These are phyloP conservation scores for Paragorgia papillata DNA, from an alignment of 92 coral and sea anemone species.

Conservation along the genomic window DNA sequence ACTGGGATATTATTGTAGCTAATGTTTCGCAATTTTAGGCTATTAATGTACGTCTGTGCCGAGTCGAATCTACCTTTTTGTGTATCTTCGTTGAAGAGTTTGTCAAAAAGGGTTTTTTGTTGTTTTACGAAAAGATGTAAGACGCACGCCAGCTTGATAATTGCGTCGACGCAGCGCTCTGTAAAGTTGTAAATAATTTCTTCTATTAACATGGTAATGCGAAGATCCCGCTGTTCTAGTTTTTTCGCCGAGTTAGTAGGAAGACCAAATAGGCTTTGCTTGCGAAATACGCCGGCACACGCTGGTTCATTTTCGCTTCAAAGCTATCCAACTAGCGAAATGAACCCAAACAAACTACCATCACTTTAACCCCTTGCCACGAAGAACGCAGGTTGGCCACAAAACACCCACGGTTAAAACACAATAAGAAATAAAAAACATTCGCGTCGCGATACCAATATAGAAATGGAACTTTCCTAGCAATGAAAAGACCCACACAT, in stretches of 20 bases:
- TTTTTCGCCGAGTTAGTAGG: constrained; percentile 4
- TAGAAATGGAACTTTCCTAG: constrained; percentile 9
- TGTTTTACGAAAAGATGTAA: not conserved
- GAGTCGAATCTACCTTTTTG: not conserved
- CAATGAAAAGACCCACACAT: constrained; percentile 33
- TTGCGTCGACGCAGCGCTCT: not conserved
- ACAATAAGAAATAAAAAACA: not conserved
- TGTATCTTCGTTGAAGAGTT: not conserved
- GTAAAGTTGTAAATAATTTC: not conserved
- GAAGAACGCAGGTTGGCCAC: constrained; percentile 10
- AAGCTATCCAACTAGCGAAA: constrained; percentile 25
- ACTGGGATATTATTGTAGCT: not conserved
- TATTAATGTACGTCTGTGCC: too few species aligned
- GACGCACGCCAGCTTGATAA: not conserved
- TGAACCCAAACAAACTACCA: constrained; percentile 39
- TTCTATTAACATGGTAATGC: constrained; percentile 30
- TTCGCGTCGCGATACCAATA: constrained; percentile 1
- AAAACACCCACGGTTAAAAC: constrained; percentile 22
- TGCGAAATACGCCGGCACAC: not conserved
- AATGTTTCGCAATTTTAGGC: not conserved
- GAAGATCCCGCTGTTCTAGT: constrained; percentile 29
- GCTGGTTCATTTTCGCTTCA: constrained; percentile 30
- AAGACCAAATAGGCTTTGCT: constrained; percentile 8
- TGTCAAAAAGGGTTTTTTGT: not conserved
- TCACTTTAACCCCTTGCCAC: constrained; percentile 36